Evolutionary conservation across 2,797 vertebrate genomes (phyloP), one percentile per base, ranked within the genome.

Genomic region (Sardinella longiceps): DNA sequence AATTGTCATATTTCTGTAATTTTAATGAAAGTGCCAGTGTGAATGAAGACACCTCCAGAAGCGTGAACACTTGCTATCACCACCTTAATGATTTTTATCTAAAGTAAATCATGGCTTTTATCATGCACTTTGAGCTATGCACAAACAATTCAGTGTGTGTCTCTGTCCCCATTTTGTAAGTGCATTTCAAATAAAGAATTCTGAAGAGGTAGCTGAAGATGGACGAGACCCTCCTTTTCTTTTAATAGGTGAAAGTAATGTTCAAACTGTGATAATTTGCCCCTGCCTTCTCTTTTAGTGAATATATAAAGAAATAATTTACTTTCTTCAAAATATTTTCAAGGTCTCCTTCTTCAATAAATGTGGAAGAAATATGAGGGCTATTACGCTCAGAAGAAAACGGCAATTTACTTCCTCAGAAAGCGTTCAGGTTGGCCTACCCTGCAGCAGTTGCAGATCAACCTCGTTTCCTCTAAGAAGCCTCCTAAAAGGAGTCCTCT

Each of bases 251-350:
- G 30, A 74, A 74, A 20, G 30, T 5, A 39, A 74, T 39, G 30
- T 74, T 74, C 66, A 74, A 37, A 39, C 30, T 74, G 66, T 20
- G 66, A 74, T 74, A 37, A 37, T 37, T 33, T 74, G 30, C 66
- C 66, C 66, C 15, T 20, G 33, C 33, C 15, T 37, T 15, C 15
- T 39, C 66, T 20, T 74, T 74, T 18, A 37, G 1, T 37, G 2
- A 14, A 74, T 74, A 12, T 3, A 74, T n/a, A 74, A 37, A 74
- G 33, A 74, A 39, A 74, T 74, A 74, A 74, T 74, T 5, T 74
- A 14, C 15, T 20, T 20, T 56, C 66, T 74, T 33, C 66, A 74
- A 70, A 70, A 70, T 37, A 12, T 28, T 37, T 70, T 28, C 63
- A 6, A 14, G 6, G 15, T 74, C 66, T 39, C 12, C 30, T 11